Conservation (phyloP, 2,888 invertebrate species). For the Nemurella pictetii region DNA sequence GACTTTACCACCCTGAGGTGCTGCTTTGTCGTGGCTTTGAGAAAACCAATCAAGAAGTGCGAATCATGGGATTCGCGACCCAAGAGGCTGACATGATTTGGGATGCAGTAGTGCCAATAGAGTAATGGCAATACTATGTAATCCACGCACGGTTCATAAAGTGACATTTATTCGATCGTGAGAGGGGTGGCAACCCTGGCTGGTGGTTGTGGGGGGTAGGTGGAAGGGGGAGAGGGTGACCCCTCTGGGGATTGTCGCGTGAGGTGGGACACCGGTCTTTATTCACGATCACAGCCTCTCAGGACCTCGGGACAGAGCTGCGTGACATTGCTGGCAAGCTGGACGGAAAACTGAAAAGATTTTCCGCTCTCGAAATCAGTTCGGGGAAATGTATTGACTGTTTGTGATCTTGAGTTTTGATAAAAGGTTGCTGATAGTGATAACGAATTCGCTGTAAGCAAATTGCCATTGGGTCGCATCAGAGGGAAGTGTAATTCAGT, state of each 20-base stretch:
- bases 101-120: background rate
- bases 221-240: no score
- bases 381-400: background rate
- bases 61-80: background rate
- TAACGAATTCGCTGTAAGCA: no score
- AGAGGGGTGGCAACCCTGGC: background rate
- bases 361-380: background rate
- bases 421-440: no score
- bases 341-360: background rate
- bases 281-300: background rate
- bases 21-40: background rate
- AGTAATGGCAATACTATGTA: constrained; percentile 22
- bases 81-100: background rate
- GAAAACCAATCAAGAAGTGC: background rate
- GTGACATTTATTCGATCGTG: constrained; percentile 39
- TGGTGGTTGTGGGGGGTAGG: background rate
- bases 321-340: background rate
- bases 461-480: no score
- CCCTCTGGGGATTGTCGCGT: constrained; percentile 13
- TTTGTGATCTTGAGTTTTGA: background rate
- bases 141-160: constrained; percentile 24
- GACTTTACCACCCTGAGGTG: background rate
- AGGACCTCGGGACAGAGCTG: background rate
- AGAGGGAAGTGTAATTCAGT: no score
- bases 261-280: background rate